These are phyloP conservation scores for Alectoris magna DNA, from an alignment of 2,797 vertebrate genomes.

Conservation along the genomic window DNA sequence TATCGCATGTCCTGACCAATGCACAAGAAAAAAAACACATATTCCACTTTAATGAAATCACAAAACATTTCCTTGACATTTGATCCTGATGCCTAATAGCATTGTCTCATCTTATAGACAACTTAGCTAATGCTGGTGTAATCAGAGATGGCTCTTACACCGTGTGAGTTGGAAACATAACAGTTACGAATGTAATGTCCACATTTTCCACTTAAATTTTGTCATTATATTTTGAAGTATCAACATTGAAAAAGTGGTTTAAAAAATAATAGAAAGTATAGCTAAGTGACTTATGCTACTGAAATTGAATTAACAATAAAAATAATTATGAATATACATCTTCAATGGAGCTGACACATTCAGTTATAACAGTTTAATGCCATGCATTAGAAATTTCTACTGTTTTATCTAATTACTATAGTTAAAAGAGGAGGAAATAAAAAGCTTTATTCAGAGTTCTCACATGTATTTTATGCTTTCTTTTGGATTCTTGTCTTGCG, in stretches of 20 bases:
- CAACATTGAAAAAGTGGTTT: neutral
- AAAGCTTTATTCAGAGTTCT: neutral
- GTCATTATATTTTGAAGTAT: neutral
- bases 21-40: slow-evolving; percentile 18
- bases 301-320: neutral
- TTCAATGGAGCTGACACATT: neutral
- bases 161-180: neutral
- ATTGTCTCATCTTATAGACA: slow-evolving; percentile 48
- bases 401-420: neutral
- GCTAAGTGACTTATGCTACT: neutral
- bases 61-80: slow-evolving; percentile 58
- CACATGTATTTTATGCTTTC: neutral
- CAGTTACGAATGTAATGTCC: neutral
- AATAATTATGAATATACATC: neutral
- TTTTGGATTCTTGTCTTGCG: neutral
- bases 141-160: slow-evolving; percentile 30
- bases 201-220: neutral
- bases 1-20: neutral
- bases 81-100: slow-evolving; percentile 58
- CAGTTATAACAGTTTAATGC: neutral
- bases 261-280: neutral
- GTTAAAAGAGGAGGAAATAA: neutral
- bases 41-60: slow-evolving; percentile 61
- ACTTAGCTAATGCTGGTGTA: slow-evolving; percentile 59
- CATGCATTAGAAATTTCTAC: neutral